Conservation (phyloP, 2,113 vertebrate species). For the Cyprinus carpio region DNA sequence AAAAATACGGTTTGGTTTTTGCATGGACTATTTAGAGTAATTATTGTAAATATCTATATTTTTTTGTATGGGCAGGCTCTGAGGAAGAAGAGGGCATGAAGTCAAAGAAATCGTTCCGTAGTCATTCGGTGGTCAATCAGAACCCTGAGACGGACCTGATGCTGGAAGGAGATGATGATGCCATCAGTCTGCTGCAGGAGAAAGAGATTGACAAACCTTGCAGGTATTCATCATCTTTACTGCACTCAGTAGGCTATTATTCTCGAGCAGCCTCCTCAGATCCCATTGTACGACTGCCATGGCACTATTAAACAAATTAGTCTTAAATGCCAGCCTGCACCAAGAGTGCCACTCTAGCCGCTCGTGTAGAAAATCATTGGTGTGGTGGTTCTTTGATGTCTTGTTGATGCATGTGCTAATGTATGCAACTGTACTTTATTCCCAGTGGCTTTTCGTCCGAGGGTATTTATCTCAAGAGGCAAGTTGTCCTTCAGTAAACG, state of each 20-base stretch:
- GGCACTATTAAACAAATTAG: not conserved
- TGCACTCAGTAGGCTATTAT: not conserved
- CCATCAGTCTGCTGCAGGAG: slow-evolving; percentile 94
- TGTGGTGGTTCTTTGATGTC: not conserved
- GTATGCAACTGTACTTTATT: slow-evolving; percentile 69
- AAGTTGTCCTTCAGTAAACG: slow-evolving; percentile 76
- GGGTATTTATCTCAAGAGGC: slow-evolving; percentile 92
- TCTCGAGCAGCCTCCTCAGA: not conserved
- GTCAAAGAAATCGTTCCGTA: slow-evolving; percentile 92
- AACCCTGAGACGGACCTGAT: slow-evolving; percentile 95
- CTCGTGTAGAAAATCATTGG: not conserved
- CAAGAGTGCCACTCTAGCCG: not conserved
- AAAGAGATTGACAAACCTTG: slow-evolving; percentile 98
- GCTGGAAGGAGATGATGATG: slow-evolving; percentile 97
- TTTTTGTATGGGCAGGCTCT: slow-evolving; percentile 73
- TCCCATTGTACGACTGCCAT: not conserved
- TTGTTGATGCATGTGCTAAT: slow-evolving; percentile 39
- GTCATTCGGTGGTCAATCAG: slow-evolving; percentile 90
- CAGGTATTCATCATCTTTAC: slow-evolving; percentile 76
- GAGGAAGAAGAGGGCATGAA: slow-evolving; percentile 88
- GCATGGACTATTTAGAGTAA: not conserved
- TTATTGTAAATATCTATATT: not conserved
- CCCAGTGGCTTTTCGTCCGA: slow-evolving; percentile 87
- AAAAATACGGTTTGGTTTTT: no score
- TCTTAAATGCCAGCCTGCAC: not conserved